These are phyloP conservation scores for Rhamnusium bicolor DNA, from an alignment of 2,888 invertebrate species.

Conservation along the genomic window DNA sequence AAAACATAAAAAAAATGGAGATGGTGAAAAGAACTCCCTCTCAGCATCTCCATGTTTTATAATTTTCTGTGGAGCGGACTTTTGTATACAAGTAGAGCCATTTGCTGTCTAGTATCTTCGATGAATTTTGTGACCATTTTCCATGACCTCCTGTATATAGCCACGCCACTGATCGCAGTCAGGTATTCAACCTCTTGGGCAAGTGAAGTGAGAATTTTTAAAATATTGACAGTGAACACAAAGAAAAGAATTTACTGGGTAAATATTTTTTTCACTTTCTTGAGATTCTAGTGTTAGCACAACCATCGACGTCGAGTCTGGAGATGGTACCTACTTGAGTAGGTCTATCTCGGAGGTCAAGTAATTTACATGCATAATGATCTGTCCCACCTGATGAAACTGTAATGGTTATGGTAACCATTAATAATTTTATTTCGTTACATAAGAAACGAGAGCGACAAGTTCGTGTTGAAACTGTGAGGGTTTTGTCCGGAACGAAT, in stretches of 20 bases:
- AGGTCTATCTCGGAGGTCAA: constrained; percentile 22
- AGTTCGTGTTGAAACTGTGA: background rate
- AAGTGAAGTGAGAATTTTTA: background rate
- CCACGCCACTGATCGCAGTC: background rate
- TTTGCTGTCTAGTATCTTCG: no score
- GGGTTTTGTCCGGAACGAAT: background rate
- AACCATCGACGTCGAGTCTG: constrained; percentile 24
- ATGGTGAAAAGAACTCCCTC: no score
- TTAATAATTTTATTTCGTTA: constrained; percentile 21
- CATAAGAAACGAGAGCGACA: background rate
- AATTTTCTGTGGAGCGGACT: no score
- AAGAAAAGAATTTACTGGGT: constrained; percentile 24
- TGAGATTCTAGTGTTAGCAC: constrained; percentile 21
- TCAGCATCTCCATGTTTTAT: no score
- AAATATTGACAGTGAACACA: constrained; percentile 17
- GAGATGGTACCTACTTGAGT: background rate
- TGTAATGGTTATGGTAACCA: constrained; percentile 8
- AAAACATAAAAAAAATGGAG: no score
- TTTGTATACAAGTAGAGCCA: no score
- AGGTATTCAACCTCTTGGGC: background rate
- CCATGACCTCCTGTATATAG: background rate
- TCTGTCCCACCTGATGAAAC: constrained; percentile 13
- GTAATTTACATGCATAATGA: constrained; percentile 26
- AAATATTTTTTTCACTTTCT: constrained; percentile 35
- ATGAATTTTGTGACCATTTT: background rate